Percentiles rank a stretch among this genome's conserved stretches.
phyloP scores from a whole-genome alignment of 2,797 vertebrate species.

The Leptodactylus fallax region DNA sequence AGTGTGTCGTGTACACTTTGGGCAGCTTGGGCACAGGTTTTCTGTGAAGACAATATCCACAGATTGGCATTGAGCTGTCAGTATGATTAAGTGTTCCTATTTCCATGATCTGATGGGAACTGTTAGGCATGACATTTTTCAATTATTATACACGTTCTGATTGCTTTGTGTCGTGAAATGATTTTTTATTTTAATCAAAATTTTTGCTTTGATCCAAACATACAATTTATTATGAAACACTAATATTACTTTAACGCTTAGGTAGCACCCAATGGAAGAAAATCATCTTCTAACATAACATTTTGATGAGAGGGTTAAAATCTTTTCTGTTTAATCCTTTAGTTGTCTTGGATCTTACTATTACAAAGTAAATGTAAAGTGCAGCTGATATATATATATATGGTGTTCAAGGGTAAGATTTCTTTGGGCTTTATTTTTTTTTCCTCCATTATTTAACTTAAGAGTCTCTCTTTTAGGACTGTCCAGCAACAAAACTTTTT shows the following conservation, averaged over 20 bases:
- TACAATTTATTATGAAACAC: neutral
- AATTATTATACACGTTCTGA: constrained; percentile 32
- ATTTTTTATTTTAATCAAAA: neutral
- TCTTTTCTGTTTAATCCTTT: neutral
- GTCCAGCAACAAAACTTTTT: too few species aligned
- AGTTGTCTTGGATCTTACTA: too few species aligned
- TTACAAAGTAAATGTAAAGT: too few species aligned
- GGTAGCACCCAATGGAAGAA: neutral
- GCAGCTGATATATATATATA: too few species aligned
- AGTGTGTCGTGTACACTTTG: neutral
- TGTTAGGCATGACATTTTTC: constrained; percentile 25
- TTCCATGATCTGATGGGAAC: constrained; percentile 31
- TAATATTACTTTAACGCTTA: neutral
- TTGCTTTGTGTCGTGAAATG: constrained; percentile 26
- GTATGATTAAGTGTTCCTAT: constrained; percentile 24
- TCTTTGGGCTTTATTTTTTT: too few species aligned
- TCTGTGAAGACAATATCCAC: neutral
- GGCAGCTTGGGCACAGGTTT: neutral
- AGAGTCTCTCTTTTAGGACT: too few species aligned
- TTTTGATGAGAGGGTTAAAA: neutral
- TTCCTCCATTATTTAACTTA: too few species aligned
- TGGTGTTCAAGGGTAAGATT: too few species aligned
- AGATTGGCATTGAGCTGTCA: constrained; percentile 47
- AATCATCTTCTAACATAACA: neutral
- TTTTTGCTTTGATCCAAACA: neutral